These are phyloP conservation scores for Bombus waltoni DNA, from an alignment of 1,140 invertebrate genomes.

Conservation along the genomic window DNA sequence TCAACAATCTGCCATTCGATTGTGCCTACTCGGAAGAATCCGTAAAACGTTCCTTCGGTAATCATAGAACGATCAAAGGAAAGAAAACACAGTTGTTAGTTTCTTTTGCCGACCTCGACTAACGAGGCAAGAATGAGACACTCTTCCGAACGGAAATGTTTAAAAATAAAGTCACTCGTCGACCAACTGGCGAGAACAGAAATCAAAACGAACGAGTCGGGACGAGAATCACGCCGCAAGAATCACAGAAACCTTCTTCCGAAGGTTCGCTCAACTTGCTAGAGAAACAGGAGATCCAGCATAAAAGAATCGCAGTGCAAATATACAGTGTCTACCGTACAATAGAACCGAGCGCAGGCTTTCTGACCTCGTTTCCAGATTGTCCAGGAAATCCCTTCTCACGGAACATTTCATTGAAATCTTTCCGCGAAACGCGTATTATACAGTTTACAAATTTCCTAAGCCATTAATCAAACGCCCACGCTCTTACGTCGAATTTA, in stretches of 20 bases:
- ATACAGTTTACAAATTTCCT: not conserved
- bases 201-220: not conserved
- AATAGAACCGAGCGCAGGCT: not conserved
- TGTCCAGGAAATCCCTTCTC: not conserved
- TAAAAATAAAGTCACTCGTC: not conserved
- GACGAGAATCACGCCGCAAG: not conserved
- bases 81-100: not conserved
- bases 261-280: not conserved
- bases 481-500: no score
- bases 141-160: not conserved
- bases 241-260: not conserved
- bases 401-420: not conserved
- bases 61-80: not conserved
- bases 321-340: not conserved
- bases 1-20: not conserved
- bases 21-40: not conserved
- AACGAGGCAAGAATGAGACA: not conserved
- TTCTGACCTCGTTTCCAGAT: not conserved
- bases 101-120: not conserved
- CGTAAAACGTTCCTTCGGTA: not conserved
- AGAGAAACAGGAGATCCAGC: not conserved
- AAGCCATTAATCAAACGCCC: no score
- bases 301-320: not conserved
- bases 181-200: not conserved
- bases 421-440: not conserved